Base-by-base conservation (phyloP, 53 echinoderm and acorn worm genomes). In the Pentamera pediparva region DNA sequence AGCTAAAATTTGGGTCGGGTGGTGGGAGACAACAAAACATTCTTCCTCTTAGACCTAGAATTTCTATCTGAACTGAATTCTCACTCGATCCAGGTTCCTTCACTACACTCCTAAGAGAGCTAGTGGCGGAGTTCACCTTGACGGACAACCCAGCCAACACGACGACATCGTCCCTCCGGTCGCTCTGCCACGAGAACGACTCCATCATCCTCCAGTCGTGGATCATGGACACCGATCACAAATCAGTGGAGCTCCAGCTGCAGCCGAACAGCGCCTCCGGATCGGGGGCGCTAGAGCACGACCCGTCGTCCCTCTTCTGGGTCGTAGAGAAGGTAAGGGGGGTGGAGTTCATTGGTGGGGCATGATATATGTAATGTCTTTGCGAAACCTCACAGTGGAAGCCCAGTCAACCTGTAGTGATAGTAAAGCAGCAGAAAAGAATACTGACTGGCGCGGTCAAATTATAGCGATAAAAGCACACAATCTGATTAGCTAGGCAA, bases 71-170 rank as follows among this genome's bases (percentile, higher is more conserved):
- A 45, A 45, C 17, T 45, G 45, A 45, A 12, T 17, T 45, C 10
- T 45, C 17, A 10, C 45, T 45, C 45, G 19, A 32, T 29, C 4
- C 78, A 93, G 94, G 95, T 32, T 91, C 87, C 62, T 89, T 91
- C 41, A 95, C 82, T 39, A 78, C 85, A 1, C 80, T 91, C 24
- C 61, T 95, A 52, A 63, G 95, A 18, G 95, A 95, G 77, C 84
- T 95, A 8, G 95, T 95, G 2, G 95, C 95, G 0, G 95, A 95
- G 85, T 95, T 95, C 78, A 91, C 90, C 17, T 74, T 95, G 55
- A 95, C 95, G 10, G 95, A 95, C 75, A 95, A 95, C 73, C 90
- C 95, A 30, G 95, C 95, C 39, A 95, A 95, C 69, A 95, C 95
- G n/a, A 95, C 95, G 45, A 95, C 95, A 28, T 95, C 95, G 22